Evolutionary conservation across 1,140 invertebrate genomes (phyloP).

Genomic region (Teleogryllus occipitalis): DNA sequence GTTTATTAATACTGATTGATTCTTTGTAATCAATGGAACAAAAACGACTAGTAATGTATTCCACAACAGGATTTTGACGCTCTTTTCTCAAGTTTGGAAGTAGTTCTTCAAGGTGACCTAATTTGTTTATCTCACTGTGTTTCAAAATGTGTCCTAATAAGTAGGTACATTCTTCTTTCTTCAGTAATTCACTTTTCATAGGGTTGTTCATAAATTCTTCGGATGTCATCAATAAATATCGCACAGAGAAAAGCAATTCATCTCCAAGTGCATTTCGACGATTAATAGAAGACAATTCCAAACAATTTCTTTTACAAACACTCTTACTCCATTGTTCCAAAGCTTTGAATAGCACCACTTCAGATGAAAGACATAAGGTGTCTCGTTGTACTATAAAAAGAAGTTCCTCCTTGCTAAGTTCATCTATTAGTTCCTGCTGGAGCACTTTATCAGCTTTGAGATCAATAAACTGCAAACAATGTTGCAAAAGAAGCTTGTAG

Average conservation of each 20-base stretch:
- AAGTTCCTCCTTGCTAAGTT: constrained; percentile 49
- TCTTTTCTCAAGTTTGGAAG: not conserved
- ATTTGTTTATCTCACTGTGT: not conserved
- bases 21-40: not conserved
- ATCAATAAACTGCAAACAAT: constrained; percentile 53
- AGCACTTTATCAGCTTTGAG: constrained; percentile 49
- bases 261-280: constrained; percentile 51
- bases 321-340: constrained; percentile 57
- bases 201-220: constrained; percentile 48
- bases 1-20: not conserved
- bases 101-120: not conserved
- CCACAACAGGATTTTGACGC: not conserved
- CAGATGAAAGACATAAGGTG: constrained; percentile 45
- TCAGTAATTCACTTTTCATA: constrained; percentile 34
- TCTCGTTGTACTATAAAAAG: constrained; percentile 51
- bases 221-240: constrained; percentile 53
- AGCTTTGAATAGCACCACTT: constrained; percentile 48
- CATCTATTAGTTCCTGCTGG: constrained; percentile 54
- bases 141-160: constrained; percentile 28
- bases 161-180: constrained; percentile 31
- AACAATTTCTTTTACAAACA: constrained; percentile 51
- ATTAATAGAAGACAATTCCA: constrained; percentile 50
- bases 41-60: not conserved
- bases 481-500: constrained; percentile 48
- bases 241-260: constrained; percentile 51